Evolutionary conservation across 2,888 invertebrate species (phyloP).

Genomic region (Crocallis elinguaria): DNA sequence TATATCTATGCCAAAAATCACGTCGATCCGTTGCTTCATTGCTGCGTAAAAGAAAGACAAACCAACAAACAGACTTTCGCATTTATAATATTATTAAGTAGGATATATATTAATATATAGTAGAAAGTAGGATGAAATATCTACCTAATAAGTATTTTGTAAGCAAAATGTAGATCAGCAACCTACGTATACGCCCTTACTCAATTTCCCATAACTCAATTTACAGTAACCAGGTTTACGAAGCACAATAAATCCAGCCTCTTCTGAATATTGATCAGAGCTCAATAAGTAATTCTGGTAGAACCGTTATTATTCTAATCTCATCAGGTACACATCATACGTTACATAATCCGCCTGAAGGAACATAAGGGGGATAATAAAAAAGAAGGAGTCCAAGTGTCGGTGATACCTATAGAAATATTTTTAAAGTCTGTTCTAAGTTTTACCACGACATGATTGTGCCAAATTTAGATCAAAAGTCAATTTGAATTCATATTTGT

Average conservation of each 20-base stretch:
- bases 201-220: not conserved
- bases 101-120: too few relatives aligned
- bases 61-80: too few relatives aligned
- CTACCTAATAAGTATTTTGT: too few relatives aligned
- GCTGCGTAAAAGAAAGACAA: too few relatives aligned
- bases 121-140: too few relatives aligned
- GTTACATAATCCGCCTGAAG: slow-evolving; percentile 39
- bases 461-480: too few relatives aligned
- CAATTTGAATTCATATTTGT: too few relatives aligned
- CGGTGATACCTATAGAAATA: not conserved
- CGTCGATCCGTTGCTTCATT: too few relatives aligned
- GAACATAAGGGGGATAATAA: slow-evolving; percentile 35
- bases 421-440: not conserved
- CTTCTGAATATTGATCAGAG: slow-evolving; percentile 31
- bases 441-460: too few relatives aligned
- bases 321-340: slow-evolving; percentile 37
- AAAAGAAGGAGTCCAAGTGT: slow-evolving; percentile 18
- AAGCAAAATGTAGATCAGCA: too few relatives aligned
- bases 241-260: slow-evolving; percentile 24
- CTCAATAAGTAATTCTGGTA: slow-evolving; percentile 26
- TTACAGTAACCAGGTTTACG: slow-evolving; percentile 18
- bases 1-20: too few relatives aligned
- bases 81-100: too few relatives aligned
- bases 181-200: not conserved
- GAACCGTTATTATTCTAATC: slow-evolving; percentile 40